Conservation (phyloP, 2,797 vertebrate genomes). For the Decapterus maruadsi region DNA sequence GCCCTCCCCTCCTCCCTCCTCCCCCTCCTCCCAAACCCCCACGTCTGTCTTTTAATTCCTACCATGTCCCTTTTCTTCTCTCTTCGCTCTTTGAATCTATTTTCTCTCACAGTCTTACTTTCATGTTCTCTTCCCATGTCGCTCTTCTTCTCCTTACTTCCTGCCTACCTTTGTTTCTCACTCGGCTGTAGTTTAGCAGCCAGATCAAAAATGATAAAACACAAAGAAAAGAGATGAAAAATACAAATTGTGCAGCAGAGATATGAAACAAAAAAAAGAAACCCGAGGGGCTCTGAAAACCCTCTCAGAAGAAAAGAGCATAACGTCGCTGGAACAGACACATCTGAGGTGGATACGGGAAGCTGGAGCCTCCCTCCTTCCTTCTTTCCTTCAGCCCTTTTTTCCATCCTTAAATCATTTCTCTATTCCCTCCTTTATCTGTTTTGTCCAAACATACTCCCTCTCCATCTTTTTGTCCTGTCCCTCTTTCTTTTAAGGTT, state of each 20-base stretch:
- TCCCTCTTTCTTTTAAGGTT: too few relatives aligned
- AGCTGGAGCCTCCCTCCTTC: neutral
- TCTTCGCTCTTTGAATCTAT: neutral
- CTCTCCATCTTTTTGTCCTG: too few relatives aligned
- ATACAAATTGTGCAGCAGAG: constrained; percentile 47
- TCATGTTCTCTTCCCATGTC: constrained; percentile 13
- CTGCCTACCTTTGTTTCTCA: constrained; percentile 1
- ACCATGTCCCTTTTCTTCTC: neutral
- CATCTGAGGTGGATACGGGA: constrained; percentile 17
- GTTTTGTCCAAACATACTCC: neutral
- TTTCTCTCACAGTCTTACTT: constrained; percentile 19
- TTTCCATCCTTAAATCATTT: neutral
- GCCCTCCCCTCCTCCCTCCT: neutral
- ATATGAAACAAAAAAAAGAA: constrained; percentile 19
- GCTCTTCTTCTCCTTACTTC: constrained; percentile 5
- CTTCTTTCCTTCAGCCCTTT: neutral
- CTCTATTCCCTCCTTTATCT: too few relatives aligned
- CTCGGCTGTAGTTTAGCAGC: constrained; percentile 29
- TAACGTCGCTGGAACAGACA: constrained; percentile 17
- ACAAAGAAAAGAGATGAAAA: constrained; percentile 39
- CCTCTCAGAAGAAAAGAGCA: constrained; percentile 25
- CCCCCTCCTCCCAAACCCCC: too few relatives aligned
- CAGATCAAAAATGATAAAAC: constrained; percentile 48
- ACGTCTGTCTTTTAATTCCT: neutral
- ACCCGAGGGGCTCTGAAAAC: constrained; percentile 22